phyloP scores from a whole-genome alignment of 2,113 vertebrate species.

The Misgurnus mizolepis region DNA sequence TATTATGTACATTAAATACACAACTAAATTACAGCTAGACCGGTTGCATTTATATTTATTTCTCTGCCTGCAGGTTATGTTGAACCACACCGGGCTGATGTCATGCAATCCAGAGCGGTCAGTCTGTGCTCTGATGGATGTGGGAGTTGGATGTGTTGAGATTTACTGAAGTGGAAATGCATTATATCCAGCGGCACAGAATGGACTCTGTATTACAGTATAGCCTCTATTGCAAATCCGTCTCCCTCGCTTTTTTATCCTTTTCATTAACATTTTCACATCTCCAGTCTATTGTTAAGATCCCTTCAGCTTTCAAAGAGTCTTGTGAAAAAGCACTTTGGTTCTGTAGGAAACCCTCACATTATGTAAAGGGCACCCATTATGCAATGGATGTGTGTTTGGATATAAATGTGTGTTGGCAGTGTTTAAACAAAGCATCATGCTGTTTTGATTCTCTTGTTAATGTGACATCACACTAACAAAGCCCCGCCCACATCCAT shows the following conservation, averaged over 20 bases:
- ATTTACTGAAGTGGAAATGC: conserved; percentile 31
- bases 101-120: background rate
- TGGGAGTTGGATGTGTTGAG: conserved; percentile 38
- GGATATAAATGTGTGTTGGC: too few relatives aligned
- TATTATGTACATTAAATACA: background rate
- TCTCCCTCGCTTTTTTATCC: background rate
- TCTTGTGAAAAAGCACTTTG: background rate
- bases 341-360: too few relatives aligned
- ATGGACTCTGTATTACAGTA: conserved; percentile 15
- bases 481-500: too few relatives aligned
- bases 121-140: background rate
- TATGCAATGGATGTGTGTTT: too few relatives aligned
- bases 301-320: background rate
- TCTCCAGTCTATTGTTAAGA: background rate
- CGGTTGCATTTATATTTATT: background rate
- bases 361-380: too few relatives aligned
- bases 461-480: too few relatives aligned
- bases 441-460: too few relatives aligned
- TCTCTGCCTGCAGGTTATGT: background rate
- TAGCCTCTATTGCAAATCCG: background rate
- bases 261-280: background rate
- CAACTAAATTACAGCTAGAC: background rate
- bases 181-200: conserved; percentile 18
- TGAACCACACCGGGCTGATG: background rate
- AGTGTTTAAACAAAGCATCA: too few relatives aligned